phyloP scores from a whole-genome alignment of 1,140 invertebrate species.

The Vanessa atalanta region DNA sequence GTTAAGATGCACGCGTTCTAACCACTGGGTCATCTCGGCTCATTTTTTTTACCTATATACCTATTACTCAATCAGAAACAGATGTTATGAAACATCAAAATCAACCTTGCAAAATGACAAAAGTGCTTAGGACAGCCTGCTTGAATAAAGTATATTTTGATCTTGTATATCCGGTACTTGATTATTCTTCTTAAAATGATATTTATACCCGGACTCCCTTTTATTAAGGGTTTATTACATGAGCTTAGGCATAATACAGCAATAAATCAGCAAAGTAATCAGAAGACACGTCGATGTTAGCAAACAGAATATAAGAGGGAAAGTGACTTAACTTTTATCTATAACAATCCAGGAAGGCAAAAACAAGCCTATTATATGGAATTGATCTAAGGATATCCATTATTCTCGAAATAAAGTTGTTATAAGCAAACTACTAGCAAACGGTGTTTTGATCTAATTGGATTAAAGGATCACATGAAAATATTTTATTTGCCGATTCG shows the following conservation, averaged over 20 bases:
- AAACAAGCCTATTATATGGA: slow-evolving; percentile 58
- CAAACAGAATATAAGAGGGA: slow-evolving; percentile 32
- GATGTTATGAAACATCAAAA: too few relatives aligned
- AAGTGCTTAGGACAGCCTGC: too few relatives aligned
- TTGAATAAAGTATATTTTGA: too few relatives aligned
- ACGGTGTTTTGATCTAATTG: background rate
- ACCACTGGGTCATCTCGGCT: too few relatives aligned
- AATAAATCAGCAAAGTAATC: slow-evolving; percentile 36
- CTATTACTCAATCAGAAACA: too few relatives aligned
- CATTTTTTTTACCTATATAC: too few relatives aligned
- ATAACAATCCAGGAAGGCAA: slow-evolving; percentile 45
- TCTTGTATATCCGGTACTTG: too few relatives aligned
- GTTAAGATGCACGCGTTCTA: too few relatives aligned
- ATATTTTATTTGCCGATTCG: too few relatives aligned
- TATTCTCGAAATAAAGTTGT: slow-evolving; percentile 17
- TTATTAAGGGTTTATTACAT: background rate
- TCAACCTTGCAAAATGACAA: too few relatives aligned
- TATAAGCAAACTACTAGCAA: background rate
- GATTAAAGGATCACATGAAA: too few relatives aligned
- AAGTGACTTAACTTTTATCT: slow-evolving; percentile 41
- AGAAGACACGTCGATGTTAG: slow-evolving; percentile 28
- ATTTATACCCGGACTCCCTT: background rate
- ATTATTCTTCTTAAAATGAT: background rate
- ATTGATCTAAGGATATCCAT: slow-evolving; percentile 45
- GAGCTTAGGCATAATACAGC: background rate